Conservation (phyloP, 2,888 invertebrate genomes). For the Fragum sueziense region DNA sequence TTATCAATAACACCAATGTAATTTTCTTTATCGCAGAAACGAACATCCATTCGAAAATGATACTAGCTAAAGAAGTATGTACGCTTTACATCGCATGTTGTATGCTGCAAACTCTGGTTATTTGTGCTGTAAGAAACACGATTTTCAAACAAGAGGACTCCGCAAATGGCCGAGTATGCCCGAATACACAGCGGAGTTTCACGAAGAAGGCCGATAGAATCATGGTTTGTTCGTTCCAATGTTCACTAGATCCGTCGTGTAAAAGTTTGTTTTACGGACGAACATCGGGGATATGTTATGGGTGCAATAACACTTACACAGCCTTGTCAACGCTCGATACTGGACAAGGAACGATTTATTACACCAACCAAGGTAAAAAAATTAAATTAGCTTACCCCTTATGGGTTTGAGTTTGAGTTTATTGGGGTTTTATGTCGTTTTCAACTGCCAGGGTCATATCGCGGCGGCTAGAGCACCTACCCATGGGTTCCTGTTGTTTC, state of each 20-base stretch:
- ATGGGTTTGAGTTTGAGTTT: no score
- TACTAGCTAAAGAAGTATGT: no score
- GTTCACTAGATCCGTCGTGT: background rate
- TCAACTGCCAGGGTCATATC: no score
- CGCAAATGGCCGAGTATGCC: background rate
- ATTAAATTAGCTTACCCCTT: no score
- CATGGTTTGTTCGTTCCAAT: background rate
- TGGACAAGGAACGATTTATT: background rate
- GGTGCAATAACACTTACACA: background rate
- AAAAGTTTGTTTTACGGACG: constrained; percentile 4
- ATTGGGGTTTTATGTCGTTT: no score
- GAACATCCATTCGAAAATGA: no score
- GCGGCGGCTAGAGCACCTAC: no score
- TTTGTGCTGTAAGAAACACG: background rate
- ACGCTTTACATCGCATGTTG: no score
- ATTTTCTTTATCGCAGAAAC: no score
- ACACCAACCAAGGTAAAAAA: background rate
- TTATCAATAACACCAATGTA: no score
- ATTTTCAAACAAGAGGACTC: background rate
- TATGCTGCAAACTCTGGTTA: background rate
- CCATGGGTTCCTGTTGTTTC: no score
- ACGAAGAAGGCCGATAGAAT: background rate
- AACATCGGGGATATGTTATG: background rate
- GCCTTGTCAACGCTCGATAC: background rate
- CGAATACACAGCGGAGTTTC: background rate